These are phyloP conservation scores for Danio choprae DNA, from an alignment of 2,797 vertebrate species.

Conservation along the genomic window DNA sequence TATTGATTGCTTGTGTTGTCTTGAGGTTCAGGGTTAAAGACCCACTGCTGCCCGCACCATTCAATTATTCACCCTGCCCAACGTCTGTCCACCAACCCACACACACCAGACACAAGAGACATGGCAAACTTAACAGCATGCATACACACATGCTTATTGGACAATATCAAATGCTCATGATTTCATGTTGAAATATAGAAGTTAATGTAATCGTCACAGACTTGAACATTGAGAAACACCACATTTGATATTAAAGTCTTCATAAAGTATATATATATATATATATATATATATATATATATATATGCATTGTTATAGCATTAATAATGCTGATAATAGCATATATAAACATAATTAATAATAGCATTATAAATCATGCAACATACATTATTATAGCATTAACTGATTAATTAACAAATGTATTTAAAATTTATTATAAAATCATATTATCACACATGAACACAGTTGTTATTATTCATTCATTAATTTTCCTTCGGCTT, in stretches of 20 bases:
- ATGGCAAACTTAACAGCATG: neutral
- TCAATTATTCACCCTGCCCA: constrained; percentile 78
- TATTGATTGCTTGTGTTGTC: constrained; percentile 79
- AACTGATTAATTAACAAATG: too few species aligned
- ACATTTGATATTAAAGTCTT: neutral
- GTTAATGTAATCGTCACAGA: neutral
- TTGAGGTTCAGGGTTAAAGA: constrained; percentile 79
- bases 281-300: too few species aligned
- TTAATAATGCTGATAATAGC: too few species aligned
- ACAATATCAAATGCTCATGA: neutral
- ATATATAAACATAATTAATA: too few species aligned
- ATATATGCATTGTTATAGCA: too few species aligned
- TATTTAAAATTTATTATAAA: too few species aligned
- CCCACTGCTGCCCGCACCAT: constrained; percentile 69
- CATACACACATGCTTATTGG: neutral
- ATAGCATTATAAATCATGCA: too few species aligned
- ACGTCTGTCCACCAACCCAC: constrained; percentile 47
- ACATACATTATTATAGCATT: too few species aligned
- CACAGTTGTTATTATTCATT: too few species aligned
- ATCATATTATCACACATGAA: too few species aligned
- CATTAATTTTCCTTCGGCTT: too few species aligned
- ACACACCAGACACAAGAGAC: constrained; percentile 29
- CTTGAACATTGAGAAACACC: neutral
- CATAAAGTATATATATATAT: too few species aligned
- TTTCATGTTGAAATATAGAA: neutral